Evolutionary conservation across 2,113 vertebrate genomes (phyloP).

Genomic region (Apistogramma diplotaenia): DNA sequence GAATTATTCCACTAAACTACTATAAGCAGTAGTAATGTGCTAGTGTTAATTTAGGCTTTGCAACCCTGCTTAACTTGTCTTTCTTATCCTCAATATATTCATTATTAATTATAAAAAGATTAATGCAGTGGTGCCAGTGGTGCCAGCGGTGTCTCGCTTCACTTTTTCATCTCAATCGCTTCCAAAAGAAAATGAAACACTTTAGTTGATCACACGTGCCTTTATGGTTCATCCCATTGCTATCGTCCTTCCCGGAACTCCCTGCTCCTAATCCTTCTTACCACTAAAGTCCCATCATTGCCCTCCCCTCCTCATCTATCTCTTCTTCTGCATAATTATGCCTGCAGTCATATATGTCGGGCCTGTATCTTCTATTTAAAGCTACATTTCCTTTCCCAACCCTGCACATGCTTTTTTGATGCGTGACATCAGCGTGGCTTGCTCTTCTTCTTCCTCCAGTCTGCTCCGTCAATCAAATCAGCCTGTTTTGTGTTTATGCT

Average conservation of each 20-base stretch:
- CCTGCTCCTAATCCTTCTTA: conserved; percentile 28
- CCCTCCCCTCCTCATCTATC: neutral
- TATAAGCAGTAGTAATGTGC: neutral
- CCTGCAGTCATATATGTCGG: conserved; percentile 28
- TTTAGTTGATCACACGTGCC: neutral
- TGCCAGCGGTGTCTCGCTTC: neutral
- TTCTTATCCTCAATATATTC: neutral
- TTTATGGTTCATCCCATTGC: conserved; percentile 37
- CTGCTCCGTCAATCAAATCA: conserved; percentile 65
- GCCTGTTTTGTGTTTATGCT: conserved; percentile 51
- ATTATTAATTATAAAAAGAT: neutral
- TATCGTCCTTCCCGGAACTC: neutral
- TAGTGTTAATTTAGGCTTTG: neutral
- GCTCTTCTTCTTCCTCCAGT: conserved; percentile 34
- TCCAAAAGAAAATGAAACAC: neutral
- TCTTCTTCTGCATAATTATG: conserved; percentile 20
- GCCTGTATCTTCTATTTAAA: neutral
- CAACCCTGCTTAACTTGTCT: neutral
- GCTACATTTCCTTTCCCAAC: conserved; percentile 12
- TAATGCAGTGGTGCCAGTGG: neutral
- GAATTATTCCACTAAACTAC: neutral
- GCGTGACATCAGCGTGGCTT: neutral
- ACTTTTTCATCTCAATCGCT: neutral
- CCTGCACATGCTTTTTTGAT: neutral
- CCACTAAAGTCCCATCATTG: conserved; percentile 5